Evolutionary conservation across 2,113 vertebrate genomes (phyloP).

Genomic region (Probosciger aterrimus): DNA sequence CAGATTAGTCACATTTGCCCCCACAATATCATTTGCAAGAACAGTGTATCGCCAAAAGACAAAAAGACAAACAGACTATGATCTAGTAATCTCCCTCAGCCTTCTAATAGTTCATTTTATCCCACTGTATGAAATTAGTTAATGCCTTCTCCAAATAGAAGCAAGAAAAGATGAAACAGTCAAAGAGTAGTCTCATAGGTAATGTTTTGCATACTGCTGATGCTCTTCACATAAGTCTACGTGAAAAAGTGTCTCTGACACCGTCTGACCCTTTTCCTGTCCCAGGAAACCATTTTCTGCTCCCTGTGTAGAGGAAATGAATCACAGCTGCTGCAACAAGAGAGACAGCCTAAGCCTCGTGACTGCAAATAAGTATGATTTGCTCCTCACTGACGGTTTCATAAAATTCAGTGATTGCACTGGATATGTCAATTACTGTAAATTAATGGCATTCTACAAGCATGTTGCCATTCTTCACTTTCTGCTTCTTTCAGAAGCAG

Average conservation of each 20-base stretch:
- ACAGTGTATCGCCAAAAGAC: not conserved
- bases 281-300: not conserved
- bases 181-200: not conserved
- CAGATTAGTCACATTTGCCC: not conserved
- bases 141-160: not conserved
- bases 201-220: not conserved
- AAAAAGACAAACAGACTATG: not conserved
- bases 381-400: not conserved
- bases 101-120: not conserved
- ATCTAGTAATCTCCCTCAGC: not conserved
- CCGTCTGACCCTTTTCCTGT: not conserved
- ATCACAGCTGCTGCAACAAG: constrained; percentile 3
- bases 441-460: constrained; percentile 13
- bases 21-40: not conserved
- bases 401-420: constrained; percentile 2
- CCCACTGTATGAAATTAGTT: not conserved
- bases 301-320: not conserved
- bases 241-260: not conserved
- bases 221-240: not conserved
- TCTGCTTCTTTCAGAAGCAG: not conserved
- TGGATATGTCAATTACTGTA: constrained; percentile 27
- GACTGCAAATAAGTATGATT: not conserved
- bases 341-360: not conserved
- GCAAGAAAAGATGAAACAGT: not conserved
- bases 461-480: not conserved